Evolutionary conservation across 2,113 vertebrate species (phyloP), one percentile per base, ranked within the genome.

Genomic region (Bubalus kerabau): DNA sequence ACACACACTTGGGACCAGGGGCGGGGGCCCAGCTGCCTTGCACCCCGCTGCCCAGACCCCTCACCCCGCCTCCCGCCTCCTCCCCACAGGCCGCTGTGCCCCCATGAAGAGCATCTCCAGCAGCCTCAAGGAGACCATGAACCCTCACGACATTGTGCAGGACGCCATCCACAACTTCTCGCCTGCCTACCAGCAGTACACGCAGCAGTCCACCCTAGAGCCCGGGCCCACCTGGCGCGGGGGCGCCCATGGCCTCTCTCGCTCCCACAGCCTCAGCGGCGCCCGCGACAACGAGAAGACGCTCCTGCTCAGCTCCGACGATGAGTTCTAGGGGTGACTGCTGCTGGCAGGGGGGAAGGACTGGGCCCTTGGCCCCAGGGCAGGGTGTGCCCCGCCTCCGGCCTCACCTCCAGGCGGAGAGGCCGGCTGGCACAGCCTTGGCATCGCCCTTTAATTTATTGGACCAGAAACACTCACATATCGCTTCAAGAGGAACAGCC

Each of bases 51-150:
- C 9, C 19, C 30, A 5, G 11, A 1, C 57, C 76, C 57, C 78
- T 60, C 21, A 93, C 4, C 21, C 26, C 0, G 0, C n/a, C 12
- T 17, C 60, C 60, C 0, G 0, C 23, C 82, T n/a, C 56, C 84
- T 67, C 92, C 94, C 26, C 21, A 48, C 97, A 99, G 99, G 99
- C 97, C 99, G 99, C 98, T 99, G 99, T 3, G 99, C 99, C 92
- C 99, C 99, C 15, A 99, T 99, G 99, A 99, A 99, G 98, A 99
- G 99, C 99, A 99, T 99, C 98, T 99, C 99, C 98, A 99, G 99
- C 99, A 99, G 99, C 99, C 99, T 99, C 97, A 99, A 99, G 98
- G 99, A 99, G 98, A 99, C 99, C 94, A 99, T 99, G 99, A 99
- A 99, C 97, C 99, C 99, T 0, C 99, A 99, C 0, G 99, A 99